These are phyloP conservation scores for Acropternis orthonyx DNA, from an alignment of 2,797 vertebrate genomes.

Conservation along the genomic window DNA sequence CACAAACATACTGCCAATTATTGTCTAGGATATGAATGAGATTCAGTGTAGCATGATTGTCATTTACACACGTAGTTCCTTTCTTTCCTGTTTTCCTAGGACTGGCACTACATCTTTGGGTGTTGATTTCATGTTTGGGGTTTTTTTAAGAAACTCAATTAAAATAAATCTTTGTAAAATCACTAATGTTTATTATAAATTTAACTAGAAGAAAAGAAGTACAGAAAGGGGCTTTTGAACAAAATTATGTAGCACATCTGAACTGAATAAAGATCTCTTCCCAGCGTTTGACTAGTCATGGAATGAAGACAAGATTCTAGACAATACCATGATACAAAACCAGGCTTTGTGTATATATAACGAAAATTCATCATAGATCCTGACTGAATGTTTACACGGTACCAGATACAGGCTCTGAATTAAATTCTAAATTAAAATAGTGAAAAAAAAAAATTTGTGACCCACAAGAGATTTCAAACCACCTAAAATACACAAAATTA, in stretches of 20 bases:
- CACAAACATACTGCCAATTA: neutral
- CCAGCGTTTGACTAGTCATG: neutral
- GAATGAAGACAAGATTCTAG: neutral
- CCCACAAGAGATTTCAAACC: slow-evolving; percentile 27
- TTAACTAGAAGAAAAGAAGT: neutral
- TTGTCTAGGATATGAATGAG: neutral
- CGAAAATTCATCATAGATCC: neutral
- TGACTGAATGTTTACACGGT: neutral
- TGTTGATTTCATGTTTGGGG: neutral
- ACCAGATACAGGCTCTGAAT: neutral
- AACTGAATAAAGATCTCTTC: neutral
- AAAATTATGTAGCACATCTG: neutral
- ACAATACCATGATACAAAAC: neutral
- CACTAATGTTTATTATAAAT: neutral
- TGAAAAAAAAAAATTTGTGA: neutral
- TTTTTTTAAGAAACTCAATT: neutral
- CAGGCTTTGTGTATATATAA: neutral
- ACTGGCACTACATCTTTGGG: neutral
- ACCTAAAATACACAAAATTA: slow-evolving; percentile 42
- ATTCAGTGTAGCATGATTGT: neutral
- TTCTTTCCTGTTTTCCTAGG: neutral
- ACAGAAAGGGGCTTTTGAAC: neutral
- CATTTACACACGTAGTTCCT: neutral
- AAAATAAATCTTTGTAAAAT: slow-evolving; percentile 6
- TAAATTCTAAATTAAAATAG: neutral